These are phyloP conservation scores for Lypha dubia DNA, from an alignment of 2,888 invertebrate genomes.

Conservation along the genomic window DNA sequence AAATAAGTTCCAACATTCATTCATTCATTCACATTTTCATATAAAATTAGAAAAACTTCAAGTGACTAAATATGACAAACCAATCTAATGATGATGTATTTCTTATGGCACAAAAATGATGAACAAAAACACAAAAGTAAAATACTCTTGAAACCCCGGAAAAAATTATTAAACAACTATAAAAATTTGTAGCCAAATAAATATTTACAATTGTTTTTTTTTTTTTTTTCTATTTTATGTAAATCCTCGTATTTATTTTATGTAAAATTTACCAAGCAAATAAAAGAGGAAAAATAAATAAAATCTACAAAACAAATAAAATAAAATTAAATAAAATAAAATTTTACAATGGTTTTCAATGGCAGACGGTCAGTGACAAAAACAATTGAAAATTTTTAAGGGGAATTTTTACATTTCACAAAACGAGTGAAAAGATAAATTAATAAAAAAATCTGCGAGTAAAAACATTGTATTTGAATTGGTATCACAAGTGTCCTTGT, in stretches of 20 bases:
- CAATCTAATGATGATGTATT: slow-evolving; percentile 58
- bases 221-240: neutral
- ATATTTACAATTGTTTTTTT: slow-evolving; percentile 44
- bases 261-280: slow-evolving; percentile 1
- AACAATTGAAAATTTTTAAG: slow-evolving; percentile 5
- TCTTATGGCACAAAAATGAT: slow-evolving; percentile 50
- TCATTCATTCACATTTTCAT: neutral
- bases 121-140: slow-evolving; percentile 5
- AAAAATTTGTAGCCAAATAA: slow-evolving; percentile 57
- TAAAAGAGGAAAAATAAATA: neutral
- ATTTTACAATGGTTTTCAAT: slow-evolving; percentile 49
- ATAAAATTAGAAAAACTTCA: slow-evolving; percentile 26
- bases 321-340: slow-evolving; percentile 20
- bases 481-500: neutral
- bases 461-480: neutral
- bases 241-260: neutral
- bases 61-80: slow-evolving; percentile 61
- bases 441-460: neutral
- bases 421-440: neutral
- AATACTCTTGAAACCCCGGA: slow-evolving; percentile 52
- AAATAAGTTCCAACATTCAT: slow-evolving; percentile 15
- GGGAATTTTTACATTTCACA: neutral
- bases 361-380: slow-evolving; percentile 55
- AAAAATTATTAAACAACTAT: slow-evolving; percentile 71
- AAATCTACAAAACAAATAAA: slow-evolving; percentile 3